These are phyloP conservation scores for Catostylus mosaicus DNA, from an alignment of 30 jellyfish, hydroid and myxozoan species.

Conservation along the genomic window DNA sequence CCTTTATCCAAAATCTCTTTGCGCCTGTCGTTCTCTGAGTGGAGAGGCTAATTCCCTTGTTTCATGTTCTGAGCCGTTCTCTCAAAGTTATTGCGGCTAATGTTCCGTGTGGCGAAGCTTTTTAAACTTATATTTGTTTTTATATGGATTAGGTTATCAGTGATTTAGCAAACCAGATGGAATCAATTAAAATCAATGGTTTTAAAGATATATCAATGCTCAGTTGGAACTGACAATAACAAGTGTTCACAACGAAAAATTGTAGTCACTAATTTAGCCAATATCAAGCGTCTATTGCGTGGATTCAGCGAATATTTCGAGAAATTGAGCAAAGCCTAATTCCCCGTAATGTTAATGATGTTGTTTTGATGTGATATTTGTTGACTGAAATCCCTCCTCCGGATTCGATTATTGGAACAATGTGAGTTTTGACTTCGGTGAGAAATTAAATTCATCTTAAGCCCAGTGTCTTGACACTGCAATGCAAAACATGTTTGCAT, in stretches of 20 bases:
- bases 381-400: not conserved
- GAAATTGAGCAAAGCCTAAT: not conserved
- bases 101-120: slow-evolving; percentile 16
- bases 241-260: not conserved
- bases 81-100: slow-evolving; percentile 8
- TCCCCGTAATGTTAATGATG: not conserved
- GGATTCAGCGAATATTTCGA: slow-evolving; percentile 1
- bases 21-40: too few species aligned
- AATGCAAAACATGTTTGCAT: not conserved
- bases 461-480: not conserved
- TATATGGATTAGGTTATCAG: not conserved
- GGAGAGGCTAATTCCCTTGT: too few species aligned
- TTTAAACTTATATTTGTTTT: not conserved
- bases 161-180: not conserved
- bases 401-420: not conserved
- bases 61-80: not conserved
- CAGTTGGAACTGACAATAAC: not conserved
- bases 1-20: too few species aligned
- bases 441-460: not conserved
- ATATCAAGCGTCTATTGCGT: not conserved
- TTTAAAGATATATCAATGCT: not conserved
- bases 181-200: slow-evolving; percentile 13
- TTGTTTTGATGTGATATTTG: slow-evolving; percentile 11
- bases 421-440: slow-evolving; percentile 1
- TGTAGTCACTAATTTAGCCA: slow-evolving; percentile 17